Evolutionary conservation across 53 echinoderm and acorn worm species (phyloP), one percentile per base, ranked within the genome.

Genomic region (Luidia sarsii): DNA sequence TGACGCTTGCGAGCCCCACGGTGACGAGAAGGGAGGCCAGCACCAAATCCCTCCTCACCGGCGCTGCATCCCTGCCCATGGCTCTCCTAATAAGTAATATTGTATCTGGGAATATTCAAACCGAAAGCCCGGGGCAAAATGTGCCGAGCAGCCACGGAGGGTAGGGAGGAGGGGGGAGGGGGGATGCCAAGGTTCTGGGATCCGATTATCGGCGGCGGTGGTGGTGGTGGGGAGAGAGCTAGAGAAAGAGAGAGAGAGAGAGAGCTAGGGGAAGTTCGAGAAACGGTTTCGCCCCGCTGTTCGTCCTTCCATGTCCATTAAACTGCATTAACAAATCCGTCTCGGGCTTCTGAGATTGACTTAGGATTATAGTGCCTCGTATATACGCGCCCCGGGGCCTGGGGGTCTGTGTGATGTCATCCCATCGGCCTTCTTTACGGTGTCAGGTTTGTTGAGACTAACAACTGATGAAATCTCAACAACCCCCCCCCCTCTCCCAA

Each of bases 301-400:
- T n/a, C n/a, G n/a, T 45, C 77, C 60, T 77, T 77, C 77, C 48
- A 35, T 29, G 59, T 77, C 77, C 77, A 77, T 77, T 72, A 72
- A 56, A 37, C 72, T 35, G 72, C 56, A 72, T 72, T 77, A 77
- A 77, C 77, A 77, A 77, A 77, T 77, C 77, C 60, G 41, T 19
- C 6, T 41, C 8, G 10, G 60, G 45, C 39, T 73, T 77, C 38
- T 18, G 59, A n/a, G 59, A 33, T 48, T 39, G 77, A 77, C 61
- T 28, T n/a, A 24, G 67, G 65, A 65, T 65, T 65, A 43, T 10
- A 19, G 0, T 45, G 18, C 38, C 43, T 11, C 55, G 72, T 3
- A 57, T 68, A 48, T 45, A 27, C 10, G 41, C 29, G 16, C 61
- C 21, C 19, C 9, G 8, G 4, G 59, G 46, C 56, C 36, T 3